Conservation (phyloP, 1,140 invertebrate species). For the Camponotus floridanus region DNA sequence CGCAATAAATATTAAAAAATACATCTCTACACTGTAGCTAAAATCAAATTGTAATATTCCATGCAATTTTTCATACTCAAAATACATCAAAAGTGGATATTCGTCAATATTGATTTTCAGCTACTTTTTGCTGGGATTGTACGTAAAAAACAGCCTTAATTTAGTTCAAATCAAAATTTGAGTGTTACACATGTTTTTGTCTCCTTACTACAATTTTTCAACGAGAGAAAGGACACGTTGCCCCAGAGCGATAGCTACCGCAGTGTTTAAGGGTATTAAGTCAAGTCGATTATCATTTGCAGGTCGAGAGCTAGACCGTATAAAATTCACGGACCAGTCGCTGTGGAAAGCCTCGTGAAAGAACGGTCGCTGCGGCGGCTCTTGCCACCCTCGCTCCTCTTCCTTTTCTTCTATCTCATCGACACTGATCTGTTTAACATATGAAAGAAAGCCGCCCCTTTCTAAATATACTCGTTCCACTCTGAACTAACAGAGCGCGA, state of each 20-base stretch:
- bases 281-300: slow-evolving; percentile 63
- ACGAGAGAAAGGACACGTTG: not conserved
- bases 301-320: not conserved
- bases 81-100: no score
- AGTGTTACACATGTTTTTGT: no score
- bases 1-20: no score
- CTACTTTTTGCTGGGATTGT: no score
- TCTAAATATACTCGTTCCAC: slow-evolving; percentile 83
- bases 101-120: no score
- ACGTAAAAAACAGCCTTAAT: no score
- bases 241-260: not conserved
- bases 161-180: not conserved
- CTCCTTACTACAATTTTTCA: no score
- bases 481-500: slow-evolving; percentile 81
- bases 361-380: slow-evolving; percentile 1
- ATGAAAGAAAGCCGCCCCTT: slow-evolving; percentile 82
- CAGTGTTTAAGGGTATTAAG: slow-evolving; percentile 58
- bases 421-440: slow-evolving; percentile 84
- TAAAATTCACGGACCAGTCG: slow-evolving; percentile 15
- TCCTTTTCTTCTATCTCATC: slow-evolving; percentile 57
- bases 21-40: no score
- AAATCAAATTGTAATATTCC: no score
- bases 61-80: no score
- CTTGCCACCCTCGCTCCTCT: not conserved
- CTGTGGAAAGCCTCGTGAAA: not conserved